A percentile compares a stretch with the other conserved stretches of the same genome.
These are phyloP conservation scores for Elmis aenea DNA, from an alignment of 2,888 invertebrate genomes.

Conservation along the genomic window DNA sequence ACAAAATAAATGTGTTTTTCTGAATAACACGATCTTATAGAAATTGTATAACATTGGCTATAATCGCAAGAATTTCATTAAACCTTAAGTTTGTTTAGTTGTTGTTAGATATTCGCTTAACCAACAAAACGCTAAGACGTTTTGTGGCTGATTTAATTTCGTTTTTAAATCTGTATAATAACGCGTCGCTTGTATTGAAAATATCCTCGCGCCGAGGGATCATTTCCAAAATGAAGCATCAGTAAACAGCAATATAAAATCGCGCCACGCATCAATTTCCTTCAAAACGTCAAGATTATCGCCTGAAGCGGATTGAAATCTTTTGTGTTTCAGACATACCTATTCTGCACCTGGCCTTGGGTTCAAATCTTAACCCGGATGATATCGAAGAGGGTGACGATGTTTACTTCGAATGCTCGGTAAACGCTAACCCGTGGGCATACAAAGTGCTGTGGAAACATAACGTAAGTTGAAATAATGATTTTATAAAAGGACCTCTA, in stretches of 20 bases:
- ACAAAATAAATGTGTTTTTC: too few species aligned
- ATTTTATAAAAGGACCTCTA: constrained; percentile 15
- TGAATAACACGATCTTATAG: too few species aligned
- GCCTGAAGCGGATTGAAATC: constrained; percentile 35
- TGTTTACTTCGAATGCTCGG: constrained; percentile 76
- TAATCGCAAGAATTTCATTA: too few species aligned
- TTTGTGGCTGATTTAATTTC: too few species aligned
- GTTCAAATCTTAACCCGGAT: constrained; percentile 69
- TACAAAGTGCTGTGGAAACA: constrained; percentile 79
- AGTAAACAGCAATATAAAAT: constrained; percentile 36
- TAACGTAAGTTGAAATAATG: constrained; percentile 58
- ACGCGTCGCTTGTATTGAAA: too few species aligned
- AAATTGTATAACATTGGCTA: too few species aligned
- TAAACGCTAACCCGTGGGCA: constrained; percentile 70
- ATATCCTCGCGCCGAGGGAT: constrained; percentile 5
- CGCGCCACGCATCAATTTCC: constrained; percentile 31
- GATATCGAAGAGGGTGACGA: constrained; percentile 78
- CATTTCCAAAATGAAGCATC: constrained; percentile 29
- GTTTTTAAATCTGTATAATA: too few species aligned
- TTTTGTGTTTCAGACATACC: constrained; percentile 58
- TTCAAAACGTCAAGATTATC: constrained; percentile 28
- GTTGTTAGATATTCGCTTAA: too few species aligned
- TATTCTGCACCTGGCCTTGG: constrained; percentile 63
- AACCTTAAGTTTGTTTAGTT: too few species aligned
- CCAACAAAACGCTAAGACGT: too few species aligned